Percentiles rank a stretch among this genome's conserved stretches.
phyloP scores from a whole-genome alignment of 2,113 vertebrate genomes.

The Notarius quadriscutis region DNA sequence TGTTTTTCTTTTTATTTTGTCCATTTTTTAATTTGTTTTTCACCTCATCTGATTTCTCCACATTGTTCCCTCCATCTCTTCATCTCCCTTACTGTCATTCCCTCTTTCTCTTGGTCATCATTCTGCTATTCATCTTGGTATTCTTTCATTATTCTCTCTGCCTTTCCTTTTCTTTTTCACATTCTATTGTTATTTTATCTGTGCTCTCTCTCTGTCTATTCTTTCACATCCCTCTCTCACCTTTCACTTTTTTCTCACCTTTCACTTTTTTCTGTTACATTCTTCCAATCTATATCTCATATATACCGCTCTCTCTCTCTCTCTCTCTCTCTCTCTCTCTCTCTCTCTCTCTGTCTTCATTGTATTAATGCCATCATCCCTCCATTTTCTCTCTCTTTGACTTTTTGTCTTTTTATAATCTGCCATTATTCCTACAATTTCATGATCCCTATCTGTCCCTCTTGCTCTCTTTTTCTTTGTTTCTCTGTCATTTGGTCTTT shows the following conservation, averaged over 20 bases:
- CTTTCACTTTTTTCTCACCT: neutral
- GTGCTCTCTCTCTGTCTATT: slow-evolving; percentile 41
- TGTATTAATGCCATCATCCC: neutral
- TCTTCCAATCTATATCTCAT: neutral
- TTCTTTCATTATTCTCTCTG: slow-evolving; percentile 5
- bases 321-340: neutral
- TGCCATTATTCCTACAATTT: slow-evolving; percentile 45
- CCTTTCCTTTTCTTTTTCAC: slow-evolving; percentile 27
- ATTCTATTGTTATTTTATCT: neutral
- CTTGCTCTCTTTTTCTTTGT: neutral
- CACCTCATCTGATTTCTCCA: slow-evolving; percentile 43
- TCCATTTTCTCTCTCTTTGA: slow-evolving; percentile 43
- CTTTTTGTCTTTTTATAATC: neutral
- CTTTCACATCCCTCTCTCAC: slow-evolving; percentile 38
- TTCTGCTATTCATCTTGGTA: neutral
- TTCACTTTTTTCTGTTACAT: neutral
- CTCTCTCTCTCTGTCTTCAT: neutral
- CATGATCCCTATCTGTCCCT: slow-evolving; percentile 88
- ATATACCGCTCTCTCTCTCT: neutral
- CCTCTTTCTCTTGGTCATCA: slow-evolving; percentile 44
- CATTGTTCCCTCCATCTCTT: slow-evolving; percentile 54
- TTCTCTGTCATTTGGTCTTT: neutral
- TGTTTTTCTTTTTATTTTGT: slow-evolving; percentile 48
- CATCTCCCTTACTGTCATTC: slow-evolving; percentile 54
- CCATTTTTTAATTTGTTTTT: slow-evolving; percentile 57